A percentile compares a stretch with the other conserved stretches of the same genome.
Evolutionary conservation across 2,797 vertebrate species (phyloP).

Genomic region (Varecia variegata): DNA sequence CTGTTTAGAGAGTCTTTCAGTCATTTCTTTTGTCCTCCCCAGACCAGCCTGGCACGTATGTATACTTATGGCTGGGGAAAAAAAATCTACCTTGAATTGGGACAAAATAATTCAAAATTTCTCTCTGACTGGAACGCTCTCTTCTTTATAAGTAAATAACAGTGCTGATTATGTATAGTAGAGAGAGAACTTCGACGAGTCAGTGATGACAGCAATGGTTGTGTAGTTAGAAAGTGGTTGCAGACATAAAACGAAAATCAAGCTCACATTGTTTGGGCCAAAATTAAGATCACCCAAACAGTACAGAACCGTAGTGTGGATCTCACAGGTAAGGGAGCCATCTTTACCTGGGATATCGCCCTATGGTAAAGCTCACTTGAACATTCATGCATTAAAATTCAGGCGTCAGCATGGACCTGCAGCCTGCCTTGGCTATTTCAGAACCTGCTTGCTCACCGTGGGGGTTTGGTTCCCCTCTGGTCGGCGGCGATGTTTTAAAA

Average conservation of each 20-base stretch:
- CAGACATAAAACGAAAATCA: not conserved
- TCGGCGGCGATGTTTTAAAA: not conserved
- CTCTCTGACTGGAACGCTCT: not conserved
- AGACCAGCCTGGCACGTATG: not conserved
- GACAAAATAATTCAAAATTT: not conserved
- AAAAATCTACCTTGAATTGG: not conserved
- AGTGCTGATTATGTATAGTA: not conserved
- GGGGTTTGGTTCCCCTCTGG: not conserved
- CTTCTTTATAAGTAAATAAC: not conserved
- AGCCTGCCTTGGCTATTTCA: too few species aligned
- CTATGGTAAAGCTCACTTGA: too few species aligned
- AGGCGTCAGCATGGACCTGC: fast-evolving
- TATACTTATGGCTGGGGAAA: not conserved
- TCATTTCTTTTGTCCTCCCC: not conserved
- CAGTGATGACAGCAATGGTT: not conserved
- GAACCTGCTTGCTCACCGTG: too few species aligned
- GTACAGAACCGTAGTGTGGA: fast-evolving
- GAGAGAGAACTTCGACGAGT: not conserved
- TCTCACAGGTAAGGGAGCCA: not conserved
- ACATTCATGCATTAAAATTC: not conserved
- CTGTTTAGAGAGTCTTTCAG: not conserved
- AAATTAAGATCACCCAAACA: not conserved
- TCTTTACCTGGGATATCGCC: not conserved
- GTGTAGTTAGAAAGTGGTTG: not conserved
- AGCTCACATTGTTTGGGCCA: not conserved